Percentiles rank a stretch among this genome's conserved stretches.
Evolutionary conservation across 2,797 vertebrate genomes (phyloP).

Genomic region (Alosa sapidissima): DNA sequence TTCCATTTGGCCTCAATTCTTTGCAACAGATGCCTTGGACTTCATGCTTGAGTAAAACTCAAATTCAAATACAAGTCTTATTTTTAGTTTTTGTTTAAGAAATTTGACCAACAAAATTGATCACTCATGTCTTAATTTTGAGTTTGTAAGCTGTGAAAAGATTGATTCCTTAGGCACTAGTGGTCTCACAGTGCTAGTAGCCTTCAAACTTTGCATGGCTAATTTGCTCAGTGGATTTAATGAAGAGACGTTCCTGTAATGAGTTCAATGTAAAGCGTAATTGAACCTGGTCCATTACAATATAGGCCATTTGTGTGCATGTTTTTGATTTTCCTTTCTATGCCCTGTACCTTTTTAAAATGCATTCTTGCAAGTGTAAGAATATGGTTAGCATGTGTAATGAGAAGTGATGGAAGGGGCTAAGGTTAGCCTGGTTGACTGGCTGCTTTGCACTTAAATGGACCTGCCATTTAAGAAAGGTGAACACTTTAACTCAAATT

Average conservation of each 20-base stretch:
- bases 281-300: neutral
- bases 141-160: neutral
- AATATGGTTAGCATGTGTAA: neutral
- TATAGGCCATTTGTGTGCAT: neutral
- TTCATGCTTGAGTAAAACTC: neutral
- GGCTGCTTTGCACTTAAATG: neutral
- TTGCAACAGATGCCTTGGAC: neutral
- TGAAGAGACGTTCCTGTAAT: neutral
- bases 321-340: conserved; percentile 13
- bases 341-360: neutral
- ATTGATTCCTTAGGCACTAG: neutral
- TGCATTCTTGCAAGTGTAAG: neutral
- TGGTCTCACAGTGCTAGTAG: neutral
- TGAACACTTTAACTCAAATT: neutral
- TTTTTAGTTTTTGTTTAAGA: neutral
- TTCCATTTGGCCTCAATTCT: neutral
- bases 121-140: neutral
- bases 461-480: neutral
- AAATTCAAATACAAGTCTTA: neutral
- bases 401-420: neutral
- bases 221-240: neutral
- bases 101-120: neutral
- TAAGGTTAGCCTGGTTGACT: neutral
- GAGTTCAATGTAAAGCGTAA: neutral
- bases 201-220: neutral